A percentile compares a stretch with the other conserved stretches of the same genome.
Evolutionary conservation across 2,113 vertebrate genomes (phyloP).

Genomic region (Sigmodon hispidus): DNA sequence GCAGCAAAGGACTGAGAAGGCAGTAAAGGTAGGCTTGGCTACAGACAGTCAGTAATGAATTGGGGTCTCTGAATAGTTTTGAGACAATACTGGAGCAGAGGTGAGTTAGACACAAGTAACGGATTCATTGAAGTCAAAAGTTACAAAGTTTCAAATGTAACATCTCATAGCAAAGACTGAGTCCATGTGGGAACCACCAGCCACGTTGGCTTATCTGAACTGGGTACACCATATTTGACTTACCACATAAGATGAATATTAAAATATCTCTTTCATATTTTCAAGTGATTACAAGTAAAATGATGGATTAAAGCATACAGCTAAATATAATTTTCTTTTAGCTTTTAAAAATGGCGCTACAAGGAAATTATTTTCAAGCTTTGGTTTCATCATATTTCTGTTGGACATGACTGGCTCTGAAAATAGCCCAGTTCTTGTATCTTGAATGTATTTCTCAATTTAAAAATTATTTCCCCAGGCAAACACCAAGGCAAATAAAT

Average conservation of each 20-base stretch:
- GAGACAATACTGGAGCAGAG: neutral
- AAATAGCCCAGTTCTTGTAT: neutral
- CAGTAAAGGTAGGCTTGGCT: neutral
- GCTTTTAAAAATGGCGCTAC: constrained; percentile 9
- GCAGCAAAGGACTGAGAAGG: constrained; percentile 49
- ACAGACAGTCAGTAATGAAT: neutral
- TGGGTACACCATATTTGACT: neutral
- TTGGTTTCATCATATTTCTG: neutral
- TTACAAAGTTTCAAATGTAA: neutral
- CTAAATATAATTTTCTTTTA: neutral
- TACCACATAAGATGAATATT: neutral
- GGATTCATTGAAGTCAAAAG: neutral
- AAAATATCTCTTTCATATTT: neutral
- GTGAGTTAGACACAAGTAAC: neutral
- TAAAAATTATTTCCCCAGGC: neutral
- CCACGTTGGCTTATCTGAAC: neutral
- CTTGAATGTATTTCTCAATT: neutral
- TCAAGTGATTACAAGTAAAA: neutral
- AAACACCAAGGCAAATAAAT: no score
- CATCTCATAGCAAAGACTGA: neutral
- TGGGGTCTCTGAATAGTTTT: neutral
- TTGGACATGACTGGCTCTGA: neutral
- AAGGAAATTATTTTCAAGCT: constrained; percentile 9
- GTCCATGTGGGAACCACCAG: accelerated
- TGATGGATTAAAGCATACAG: neutral